Base-by-base conservation (phyloP, 2,888 invertebrate genomes). In the Thelaira solivaga region DNA sequence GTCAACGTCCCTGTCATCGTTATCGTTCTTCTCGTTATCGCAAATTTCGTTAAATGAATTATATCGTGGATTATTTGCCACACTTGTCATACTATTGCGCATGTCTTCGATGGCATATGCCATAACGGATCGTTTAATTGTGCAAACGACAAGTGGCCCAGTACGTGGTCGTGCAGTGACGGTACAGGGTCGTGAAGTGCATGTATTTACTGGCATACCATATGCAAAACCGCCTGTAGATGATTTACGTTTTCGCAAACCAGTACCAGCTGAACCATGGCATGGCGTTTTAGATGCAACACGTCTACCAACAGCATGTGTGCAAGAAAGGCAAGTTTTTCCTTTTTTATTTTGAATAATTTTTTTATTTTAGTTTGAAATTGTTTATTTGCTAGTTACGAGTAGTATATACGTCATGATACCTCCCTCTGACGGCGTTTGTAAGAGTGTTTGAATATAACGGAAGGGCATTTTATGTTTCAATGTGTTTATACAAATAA, bases 171-270 rank as follows among this genome's bases (percentile, higher is more conserved):
- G 93, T 83, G 92, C 94, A 16, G 94, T 94, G 85, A 93, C 93
- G 80, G 94, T 96, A 82, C 91, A 96, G 89, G 93, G 96, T 61
- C 92, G 95, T 65, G 94, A 97, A 88, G 94, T 97, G 29, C 96
- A 96, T 87, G 94, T 95, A 62, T 97, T 95, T 86, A 94, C 94
- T 61, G 97, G 97, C 3, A 95, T 97, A 80, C 97, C 97, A 13
- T 97, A 96, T 87, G 97, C 97, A 6, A 95, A 96, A 87, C 95
- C 97, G 2, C 97, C 97, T 1, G 89, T 97, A 47, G 96, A 96
- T 11, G 94, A 94, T 67, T 90, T 97, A 77, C 91, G 97, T 84
- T 97, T 97, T 90, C 92, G 95, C 55, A 93, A 94, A 83, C 97
- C 97, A 8, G 93, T 95, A 59, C 95, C 96, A 8, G 92, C 95